Percentiles rank a stretch among this genome's conserved stretches.
Conservation (phyloP, 1,140 invertebrate genomes). For the Orchestia grillus region DNA sequence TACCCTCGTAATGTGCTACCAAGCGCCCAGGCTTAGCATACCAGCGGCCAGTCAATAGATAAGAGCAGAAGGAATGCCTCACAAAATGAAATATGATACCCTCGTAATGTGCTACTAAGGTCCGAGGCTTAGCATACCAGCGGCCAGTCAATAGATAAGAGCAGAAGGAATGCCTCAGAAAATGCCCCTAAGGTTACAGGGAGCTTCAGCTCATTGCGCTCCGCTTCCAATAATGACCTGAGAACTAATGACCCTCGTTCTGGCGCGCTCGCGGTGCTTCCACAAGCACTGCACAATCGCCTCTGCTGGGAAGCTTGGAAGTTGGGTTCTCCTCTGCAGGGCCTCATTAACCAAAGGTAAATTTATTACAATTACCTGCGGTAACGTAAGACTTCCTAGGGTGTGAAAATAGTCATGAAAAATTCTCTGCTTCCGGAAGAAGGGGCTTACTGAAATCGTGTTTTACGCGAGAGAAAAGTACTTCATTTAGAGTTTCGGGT, state of each 20-base stretch:
- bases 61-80: neutral
- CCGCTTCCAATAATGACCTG: neutral
- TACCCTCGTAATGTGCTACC: neutral
- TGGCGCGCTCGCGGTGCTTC: neutral
- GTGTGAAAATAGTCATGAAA: neutral
- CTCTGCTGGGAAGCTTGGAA: neutral
- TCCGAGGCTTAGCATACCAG: neutral
- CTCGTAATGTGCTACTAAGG: neutral
- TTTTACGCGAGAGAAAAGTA: no score
- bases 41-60: neutral
- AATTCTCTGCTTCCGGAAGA: neutral
- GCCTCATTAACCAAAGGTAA: neutral
- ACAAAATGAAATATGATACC: no score
- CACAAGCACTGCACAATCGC: neutral
- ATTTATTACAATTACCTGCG: neutral
- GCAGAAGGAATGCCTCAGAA: neutral
- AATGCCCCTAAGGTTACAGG: neutral
- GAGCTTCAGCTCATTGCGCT: neutral
- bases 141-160: neutral
- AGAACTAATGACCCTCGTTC: neutral
- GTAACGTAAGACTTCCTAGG: neutral
- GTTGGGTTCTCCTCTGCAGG: neutral
- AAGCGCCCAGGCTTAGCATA: neutral
- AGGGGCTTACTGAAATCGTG: no score
- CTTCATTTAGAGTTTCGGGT: no score